A percentile compares a stretch with the other conserved stretches of the same genome.
Evolutionary conservation across 1,140 invertebrate genomes (phyloP).

Genomic region (Megalopta genalis): DNA sequence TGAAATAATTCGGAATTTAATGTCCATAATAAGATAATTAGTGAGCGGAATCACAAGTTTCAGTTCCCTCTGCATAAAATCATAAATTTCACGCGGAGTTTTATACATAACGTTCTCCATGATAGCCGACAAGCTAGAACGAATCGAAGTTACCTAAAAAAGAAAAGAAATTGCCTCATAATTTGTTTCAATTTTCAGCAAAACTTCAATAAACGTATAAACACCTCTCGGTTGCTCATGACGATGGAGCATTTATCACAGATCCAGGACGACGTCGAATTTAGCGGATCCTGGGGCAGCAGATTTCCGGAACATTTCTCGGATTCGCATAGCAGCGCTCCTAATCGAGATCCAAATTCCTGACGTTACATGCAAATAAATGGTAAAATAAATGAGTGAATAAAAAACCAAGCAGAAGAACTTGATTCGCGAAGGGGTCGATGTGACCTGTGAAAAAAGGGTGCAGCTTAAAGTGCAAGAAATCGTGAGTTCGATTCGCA

Average conservation of each 20-base stretch:
- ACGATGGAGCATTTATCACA: conserved; percentile 62
- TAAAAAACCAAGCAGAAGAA: too few relatives aligned
- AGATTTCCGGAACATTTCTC: conserved; percentile 63
- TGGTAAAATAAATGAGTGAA: too few relatives aligned
- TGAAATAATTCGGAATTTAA: conserved; percentile 70
- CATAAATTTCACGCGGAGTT: conserved; percentile 57
- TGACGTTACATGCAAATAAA: conserved; percentile 21
- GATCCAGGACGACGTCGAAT: conserved; percentile 58
- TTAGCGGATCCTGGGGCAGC: conserved; percentile 62
- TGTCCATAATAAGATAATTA: conserved; percentile 68
- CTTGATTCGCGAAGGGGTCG: too few relatives aligned
- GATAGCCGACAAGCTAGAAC: conserved; percentile 58
- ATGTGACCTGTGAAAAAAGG: too few relatives aligned
- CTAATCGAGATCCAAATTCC: conserved; percentile 70
- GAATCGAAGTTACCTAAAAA: conserved; percentile 65
- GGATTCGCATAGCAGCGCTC: conserved; percentile 68
- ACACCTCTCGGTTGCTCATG: conserved; percentile 67
- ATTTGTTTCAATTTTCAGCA: too few relatives aligned
- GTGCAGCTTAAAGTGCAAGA: too few relatives aligned
- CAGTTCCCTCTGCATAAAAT: conserved; percentile 64
- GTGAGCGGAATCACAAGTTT: conserved; percentile 59
- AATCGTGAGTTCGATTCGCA: too few relatives aligned
- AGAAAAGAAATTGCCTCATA: background rate
- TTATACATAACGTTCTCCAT: conserved; percentile 54
- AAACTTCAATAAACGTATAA: background rate